phyloP scores from a whole-genome alignment of 2,888 invertebrate genomes.

The Apodemia mormo region DNA sequence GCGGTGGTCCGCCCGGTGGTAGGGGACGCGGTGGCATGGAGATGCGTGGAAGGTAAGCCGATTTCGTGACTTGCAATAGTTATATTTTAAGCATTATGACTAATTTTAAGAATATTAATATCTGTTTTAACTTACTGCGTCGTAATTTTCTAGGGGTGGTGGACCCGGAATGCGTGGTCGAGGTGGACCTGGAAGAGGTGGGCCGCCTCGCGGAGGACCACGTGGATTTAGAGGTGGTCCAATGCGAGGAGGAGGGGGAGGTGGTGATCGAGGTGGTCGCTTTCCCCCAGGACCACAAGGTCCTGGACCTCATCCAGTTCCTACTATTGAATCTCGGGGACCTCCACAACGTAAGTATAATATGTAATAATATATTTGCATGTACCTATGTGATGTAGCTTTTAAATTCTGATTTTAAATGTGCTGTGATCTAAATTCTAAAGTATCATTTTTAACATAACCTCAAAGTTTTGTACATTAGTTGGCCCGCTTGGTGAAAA shows the following conservation, averaged over 20 bases:
- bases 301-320: constrained; percentile 75
- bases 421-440: no score
- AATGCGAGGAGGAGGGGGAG: constrained; percentile 68
- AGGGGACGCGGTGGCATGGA: constrained; percentile 73
- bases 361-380: neutral
- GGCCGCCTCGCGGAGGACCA: constrained; percentile 60
- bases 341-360: constrained; percentile 59
- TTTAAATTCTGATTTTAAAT: no score
- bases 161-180: constrained; percentile 72
- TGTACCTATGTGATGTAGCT: neutral
- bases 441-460: no score
- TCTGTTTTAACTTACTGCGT: neutral
- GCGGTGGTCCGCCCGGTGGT: constrained; percentile 67
- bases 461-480: no score
- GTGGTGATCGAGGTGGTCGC: constrained; percentile 66
- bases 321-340: constrained; percentile 72
- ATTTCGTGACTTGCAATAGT: neutral
- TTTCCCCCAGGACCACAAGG: constrained; percentile 73
- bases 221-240: constrained; percentile 71
- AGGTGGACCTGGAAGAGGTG: constrained; percentile 53
- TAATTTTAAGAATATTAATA: neutral
- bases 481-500: no score
- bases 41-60: constrained; percentile 68
- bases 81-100: no score
- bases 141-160: constrained; percentile 44